phyloP scores from a whole-genome alignment of 2,113 vertebrate species.

The Periophthalmus modestus region DNA sequence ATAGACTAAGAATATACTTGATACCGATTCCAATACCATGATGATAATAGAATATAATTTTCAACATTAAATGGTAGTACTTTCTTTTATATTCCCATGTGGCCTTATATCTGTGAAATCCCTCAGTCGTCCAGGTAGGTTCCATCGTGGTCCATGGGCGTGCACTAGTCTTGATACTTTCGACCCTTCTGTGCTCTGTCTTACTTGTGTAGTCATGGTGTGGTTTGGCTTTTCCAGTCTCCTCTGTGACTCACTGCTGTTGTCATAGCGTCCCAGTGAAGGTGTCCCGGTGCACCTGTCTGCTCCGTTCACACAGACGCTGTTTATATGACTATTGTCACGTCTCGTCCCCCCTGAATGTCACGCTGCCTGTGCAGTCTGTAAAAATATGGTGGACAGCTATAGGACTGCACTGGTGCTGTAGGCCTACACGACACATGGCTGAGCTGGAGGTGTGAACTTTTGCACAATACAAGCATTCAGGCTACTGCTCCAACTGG shows the following conservation, averaged over 20 bases:
- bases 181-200: not conserved
- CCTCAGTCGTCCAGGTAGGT: too few species aligned
- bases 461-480: not conserved
- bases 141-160: too few species aligned
- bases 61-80: too few species aligned
- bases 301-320: slow-evolving; percentile 3
- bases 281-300: slow-evolving; percentile 14
- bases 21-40: too few species aligned
- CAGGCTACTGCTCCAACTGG: not conserved
- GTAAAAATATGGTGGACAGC: slow-evolving; percentile 50
- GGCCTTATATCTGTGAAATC: too few species aligned
- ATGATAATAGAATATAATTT: too few species aligned
- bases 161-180: too few species aligned
- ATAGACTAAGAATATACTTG: too few species aligned
- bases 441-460: slow-evolving; percentile 22
- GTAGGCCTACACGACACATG: slow-evolving; percentile 23
- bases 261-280: not conserved
- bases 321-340: slow-evolving; percentile 39
- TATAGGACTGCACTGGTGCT: slow-evolving; percentile 30
- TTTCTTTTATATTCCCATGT: too few species aligned
- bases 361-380: not conserved
- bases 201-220: not conserved
- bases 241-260: not conserved
- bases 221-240: not conserved
- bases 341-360: not conserved